A percentile compares a stretch with the other conserved stretches of the same genome.
Evolutionary conservation across 2,113 vertebrate genomes (phyloP).

Genomic region (Dissostichus mawsoni): DNA sequence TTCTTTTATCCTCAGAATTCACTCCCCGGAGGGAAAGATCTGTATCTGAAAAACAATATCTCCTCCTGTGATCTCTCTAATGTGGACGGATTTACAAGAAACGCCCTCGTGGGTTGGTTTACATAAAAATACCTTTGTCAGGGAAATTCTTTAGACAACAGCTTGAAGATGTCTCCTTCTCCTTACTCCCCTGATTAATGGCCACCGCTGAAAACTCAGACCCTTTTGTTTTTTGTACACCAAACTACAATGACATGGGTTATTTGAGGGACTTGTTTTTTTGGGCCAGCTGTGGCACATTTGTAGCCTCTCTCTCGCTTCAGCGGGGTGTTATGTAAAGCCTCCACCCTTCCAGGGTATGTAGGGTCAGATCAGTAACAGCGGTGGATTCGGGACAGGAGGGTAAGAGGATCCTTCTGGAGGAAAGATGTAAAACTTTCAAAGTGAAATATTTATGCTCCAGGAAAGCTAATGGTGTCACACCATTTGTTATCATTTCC

Average conservation of each 20-base stretch:
- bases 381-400: slow-evolving; percentile 49
- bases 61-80: slow-evolving; percentile 23
- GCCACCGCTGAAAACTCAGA: slow-evolving; percentile 24
- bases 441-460: slow-evolving; percentile 64
- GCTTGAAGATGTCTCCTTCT: slow-evolving; percentile 6
- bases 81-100: slow-evolving; percentile 22
- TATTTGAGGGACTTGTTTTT: slow-evolving; percentile 56
- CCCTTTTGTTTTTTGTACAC: slow-evolving; percentile 16
- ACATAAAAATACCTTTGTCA: slow-evolving; percentile 40
- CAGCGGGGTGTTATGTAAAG: slow-evolving; percentile 62
- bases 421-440: slow-evolving; percentile 52
- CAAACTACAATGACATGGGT: slow-evolving; percentile 49
- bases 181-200: slow-evolving; percentile 43
- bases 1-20: slow-evolving; percentile 47
- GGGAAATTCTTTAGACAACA: slow-evolving; percentile 11
- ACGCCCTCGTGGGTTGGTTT: slow-evolving; percentile 16
- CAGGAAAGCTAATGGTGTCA: slow-evolving; percentile 36
- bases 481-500: slow-evolving; percentile 57
- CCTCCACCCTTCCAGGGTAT: slow-evolving; percentile 60
- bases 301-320: slow-evolving; percentile 22
- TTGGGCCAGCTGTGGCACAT: slow-evolving; percentile 50
- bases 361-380: slow-evolving; percentile 47
- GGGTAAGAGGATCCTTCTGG: slow-evolving; percentile 40
- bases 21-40: slow-evolving; percentile 29
- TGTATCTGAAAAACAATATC: slow-evolving; percentile 28